Conservation (phyloP, 2,113 vertebrate species). For the Emydura subglobosa region DNA sequence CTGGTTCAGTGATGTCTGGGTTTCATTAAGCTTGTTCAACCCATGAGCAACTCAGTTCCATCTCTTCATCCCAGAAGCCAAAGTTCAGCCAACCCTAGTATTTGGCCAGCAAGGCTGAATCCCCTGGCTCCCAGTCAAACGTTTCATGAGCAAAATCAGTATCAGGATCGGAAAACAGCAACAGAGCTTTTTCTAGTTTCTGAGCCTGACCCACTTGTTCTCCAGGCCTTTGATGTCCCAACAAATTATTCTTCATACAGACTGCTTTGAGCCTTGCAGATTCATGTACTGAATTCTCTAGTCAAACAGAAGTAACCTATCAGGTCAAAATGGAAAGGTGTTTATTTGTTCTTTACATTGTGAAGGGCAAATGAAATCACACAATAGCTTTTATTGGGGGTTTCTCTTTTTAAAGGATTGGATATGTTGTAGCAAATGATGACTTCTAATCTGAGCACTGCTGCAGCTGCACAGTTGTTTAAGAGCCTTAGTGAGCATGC, state of each 20-base stretch:
- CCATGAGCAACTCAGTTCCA: background rate
- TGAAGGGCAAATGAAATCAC: background rate
- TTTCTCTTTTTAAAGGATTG: conserved; percentile 14
- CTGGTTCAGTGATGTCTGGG: background rate
- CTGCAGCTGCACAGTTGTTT: conserved; percentile 14
- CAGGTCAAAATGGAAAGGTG: conserved; percentile 4
- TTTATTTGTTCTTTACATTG: background rate
- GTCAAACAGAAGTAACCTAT: conserved; percentile 19
- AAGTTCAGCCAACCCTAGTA: background rate
- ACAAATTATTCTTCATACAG: background rate
- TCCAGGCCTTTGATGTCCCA: background rate
- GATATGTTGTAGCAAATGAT: background rate
- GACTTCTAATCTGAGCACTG: conserved; percentile 11
- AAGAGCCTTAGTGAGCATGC: conserved; percentile 25
- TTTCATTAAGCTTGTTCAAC: background rate
- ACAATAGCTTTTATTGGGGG: background rate
- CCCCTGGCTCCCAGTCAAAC: background rate
- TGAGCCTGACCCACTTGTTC: background rate
- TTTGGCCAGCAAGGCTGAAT: background rate
- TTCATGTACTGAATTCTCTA: background rate
- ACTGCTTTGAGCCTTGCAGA: background rate
- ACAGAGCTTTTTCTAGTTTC: background rate
- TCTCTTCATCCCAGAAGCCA: conserved; percentile 10
- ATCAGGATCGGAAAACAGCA: background rate
- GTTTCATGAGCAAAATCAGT: background rate